Evolutionary conservation across 2,888 invertebrate genomes (phyloP).

Genomic region (Lathronympha strigana): DNA sequence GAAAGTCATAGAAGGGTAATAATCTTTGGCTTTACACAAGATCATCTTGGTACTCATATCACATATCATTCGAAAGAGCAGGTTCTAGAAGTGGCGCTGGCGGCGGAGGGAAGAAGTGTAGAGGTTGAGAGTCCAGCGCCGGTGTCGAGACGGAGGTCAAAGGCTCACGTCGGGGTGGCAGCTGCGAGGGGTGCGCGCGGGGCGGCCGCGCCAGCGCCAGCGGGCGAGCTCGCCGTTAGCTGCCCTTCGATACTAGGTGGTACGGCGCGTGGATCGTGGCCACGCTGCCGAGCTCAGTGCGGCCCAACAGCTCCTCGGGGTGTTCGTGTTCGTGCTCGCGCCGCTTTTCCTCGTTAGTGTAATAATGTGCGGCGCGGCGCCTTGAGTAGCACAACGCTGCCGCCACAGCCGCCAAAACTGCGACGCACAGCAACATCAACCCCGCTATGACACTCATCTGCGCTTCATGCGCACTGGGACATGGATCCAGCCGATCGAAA

Average conservation of each 20-base stretch:
- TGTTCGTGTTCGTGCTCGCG: constrained; percentile 71
- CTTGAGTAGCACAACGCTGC: constrained; percentile 87
- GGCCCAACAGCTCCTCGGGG: constrained; percentile 68
- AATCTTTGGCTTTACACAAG: constrained; percentile 68
- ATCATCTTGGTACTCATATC: constrained; percentile 76
- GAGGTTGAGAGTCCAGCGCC: constrained; percentile 52
- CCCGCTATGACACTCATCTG: constrained; percentile 83
- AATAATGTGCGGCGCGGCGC: constrained; percentile 89
- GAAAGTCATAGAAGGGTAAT: constrained; percentile 29
- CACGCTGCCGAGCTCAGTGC: constrained; percentile 67
- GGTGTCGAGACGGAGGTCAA: constrained; percentile 48
- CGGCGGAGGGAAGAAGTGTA: constrained; percentile 56
- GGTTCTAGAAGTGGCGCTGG: constrained; percentile 54
- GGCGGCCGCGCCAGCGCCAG: constrained; percentile 49
- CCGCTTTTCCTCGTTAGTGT: constrained; percentile 90
- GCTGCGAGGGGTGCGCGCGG: constrained; percentile 24
- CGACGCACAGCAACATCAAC: constrained; percentile 70
- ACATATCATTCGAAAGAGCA: constrained; percentile 61
- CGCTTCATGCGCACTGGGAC: constrained; percentile 81
- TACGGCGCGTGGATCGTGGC: constrained; percentile 75
- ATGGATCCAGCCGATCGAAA: constrained; percentile 66
- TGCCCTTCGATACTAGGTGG: constrained; percentile 64
- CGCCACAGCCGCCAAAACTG: constrained; percentile 80
- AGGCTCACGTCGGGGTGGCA: constrained; percentile 7
- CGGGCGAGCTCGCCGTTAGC: constrained; percentile 68